Evolutionary conservation across 30 jellyfish, hydroid and myxozoan species (phyloP).

Genomic region (Aurelia sp.): DNA sequence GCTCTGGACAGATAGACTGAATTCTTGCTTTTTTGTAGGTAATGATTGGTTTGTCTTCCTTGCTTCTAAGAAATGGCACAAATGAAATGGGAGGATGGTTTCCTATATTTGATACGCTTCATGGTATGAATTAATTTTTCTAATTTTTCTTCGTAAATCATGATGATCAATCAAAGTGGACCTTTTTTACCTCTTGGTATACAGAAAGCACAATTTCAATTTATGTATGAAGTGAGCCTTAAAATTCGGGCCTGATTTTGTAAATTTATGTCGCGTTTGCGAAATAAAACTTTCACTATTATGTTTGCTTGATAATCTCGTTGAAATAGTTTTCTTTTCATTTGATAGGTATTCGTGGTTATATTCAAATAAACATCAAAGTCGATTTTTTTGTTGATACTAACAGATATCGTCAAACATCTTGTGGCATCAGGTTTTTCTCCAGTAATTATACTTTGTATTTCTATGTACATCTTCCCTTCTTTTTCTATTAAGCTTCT

Average conservation of each 20-base stretch:
- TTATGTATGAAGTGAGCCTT: too few species aligned
- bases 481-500: too few species aligned
- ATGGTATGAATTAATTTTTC: constrained; percentile 62
- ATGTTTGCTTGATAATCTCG: not conserved
- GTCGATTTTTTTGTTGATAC: constrained; percentile 90
- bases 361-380: constrained; percentile 68
- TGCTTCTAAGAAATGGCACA: constrained; percentile 81
- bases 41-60: constrained; percentile 72
- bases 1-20: not conserved
- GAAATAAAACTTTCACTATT: too few species aligned
- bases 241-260: too few species aligned
- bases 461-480: too few species aligned
- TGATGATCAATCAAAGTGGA: too few species aligned
- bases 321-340: not conserved
- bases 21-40: constrained; percentile 64
- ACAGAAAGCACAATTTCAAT: too few species aligned
- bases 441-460: constrained; percentile 64
- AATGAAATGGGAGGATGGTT: constrained; percentile 94
- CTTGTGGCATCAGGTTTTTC: constrained; percentile 90
- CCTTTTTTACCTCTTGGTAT: too few species aligned
- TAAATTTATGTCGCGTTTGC: too few species aligned
- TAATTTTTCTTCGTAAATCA: not conserved
- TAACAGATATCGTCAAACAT: constrained; percentile 90
- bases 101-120: constrained; percentile 97
- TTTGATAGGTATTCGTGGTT: constrained; percentile 91